Percentiles rank a stretch among this genome's conserved stretches.
Evolutionary conservation across 2,113 vertebrate genomes (phyloP).

Genomic region (Columbina picui): DNA sequence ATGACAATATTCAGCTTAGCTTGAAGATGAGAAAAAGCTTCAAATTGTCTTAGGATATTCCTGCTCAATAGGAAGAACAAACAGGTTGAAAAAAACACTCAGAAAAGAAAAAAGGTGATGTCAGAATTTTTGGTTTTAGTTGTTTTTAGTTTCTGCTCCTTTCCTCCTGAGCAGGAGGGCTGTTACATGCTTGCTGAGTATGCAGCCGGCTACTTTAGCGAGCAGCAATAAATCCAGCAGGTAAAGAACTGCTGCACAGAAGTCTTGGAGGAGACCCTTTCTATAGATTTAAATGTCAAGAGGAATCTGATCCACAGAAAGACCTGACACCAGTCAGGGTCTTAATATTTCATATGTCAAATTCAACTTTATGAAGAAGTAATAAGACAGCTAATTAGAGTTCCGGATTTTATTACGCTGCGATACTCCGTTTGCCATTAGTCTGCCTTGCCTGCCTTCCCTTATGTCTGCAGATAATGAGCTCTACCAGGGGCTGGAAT

Average conservation of each 20-base stretch:
- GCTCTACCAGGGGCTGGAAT: neutral
- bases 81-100: neutral
- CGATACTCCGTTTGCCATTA: fast-evolving
- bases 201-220: neutral
- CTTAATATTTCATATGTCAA: neutral
- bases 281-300: neutral
- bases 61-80: neutral
- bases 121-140: neutral
- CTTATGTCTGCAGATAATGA: neutral
- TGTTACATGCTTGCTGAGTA: neutral
- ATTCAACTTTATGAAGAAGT: neutral
- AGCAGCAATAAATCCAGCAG: neutral
- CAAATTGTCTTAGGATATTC: neutral
- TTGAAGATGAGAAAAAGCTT: neutral
- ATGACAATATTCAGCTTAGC: neutral
- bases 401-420: neutral
- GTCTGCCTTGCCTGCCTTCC: neutral
- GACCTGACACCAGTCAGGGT: neutral
- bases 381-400: neutral
- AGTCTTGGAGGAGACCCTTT: neutral
- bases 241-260: neutral
- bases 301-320: neutral
- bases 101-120: neutral
- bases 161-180: neutral
- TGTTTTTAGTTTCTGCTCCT: neutral